phyloP scores from a whole-genome alignment of 2,113 vertebrate genomes.

The Lophochroa leadbeateri region DNA sequence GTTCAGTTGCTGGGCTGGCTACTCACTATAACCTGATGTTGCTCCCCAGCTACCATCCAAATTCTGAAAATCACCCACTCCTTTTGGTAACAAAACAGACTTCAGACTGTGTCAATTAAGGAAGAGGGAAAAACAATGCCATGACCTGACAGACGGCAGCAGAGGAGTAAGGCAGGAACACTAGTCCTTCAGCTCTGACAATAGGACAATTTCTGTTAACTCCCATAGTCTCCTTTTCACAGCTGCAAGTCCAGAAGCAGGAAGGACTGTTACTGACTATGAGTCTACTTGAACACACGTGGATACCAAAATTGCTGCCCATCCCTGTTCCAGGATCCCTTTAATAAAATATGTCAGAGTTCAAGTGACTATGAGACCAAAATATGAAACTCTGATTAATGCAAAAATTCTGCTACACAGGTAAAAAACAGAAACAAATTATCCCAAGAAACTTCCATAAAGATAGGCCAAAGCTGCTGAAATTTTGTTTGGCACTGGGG shows the following conservation, averaged over 20 bases:
- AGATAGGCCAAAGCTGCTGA: background rate
- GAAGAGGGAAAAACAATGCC: background rate
- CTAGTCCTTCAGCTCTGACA: background rate
- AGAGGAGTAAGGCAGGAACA: background rate
- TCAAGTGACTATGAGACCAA: background rate
- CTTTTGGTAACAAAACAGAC: background rate
- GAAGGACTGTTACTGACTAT: rapidly evolving
- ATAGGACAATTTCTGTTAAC: background rate
- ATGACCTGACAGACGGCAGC: background rate
- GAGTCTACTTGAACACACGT: rapidly evolving
- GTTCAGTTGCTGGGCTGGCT: background rate
- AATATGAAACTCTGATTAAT: background rate
- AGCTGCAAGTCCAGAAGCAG: background rate
- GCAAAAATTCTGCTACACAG: background rate
- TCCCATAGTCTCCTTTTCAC: background rate
- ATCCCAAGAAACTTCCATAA: background rate
- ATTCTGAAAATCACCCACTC: background rate
- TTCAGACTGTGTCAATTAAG: background rate
- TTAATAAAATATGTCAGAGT: background rate
- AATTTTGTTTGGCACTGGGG: background rate
- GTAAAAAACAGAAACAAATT: background rate
- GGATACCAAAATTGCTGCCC: background rate
- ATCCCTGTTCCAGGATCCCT: background rate
- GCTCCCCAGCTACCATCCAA: background rate
- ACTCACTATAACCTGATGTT: background rate